Percentiles rank a stretch among this genome's conserved stretches.
Evolutionary conservation across 1,140 invertebrate genomes (phyloP).

Genomic region (Euura saliciscinereae): DNA sequence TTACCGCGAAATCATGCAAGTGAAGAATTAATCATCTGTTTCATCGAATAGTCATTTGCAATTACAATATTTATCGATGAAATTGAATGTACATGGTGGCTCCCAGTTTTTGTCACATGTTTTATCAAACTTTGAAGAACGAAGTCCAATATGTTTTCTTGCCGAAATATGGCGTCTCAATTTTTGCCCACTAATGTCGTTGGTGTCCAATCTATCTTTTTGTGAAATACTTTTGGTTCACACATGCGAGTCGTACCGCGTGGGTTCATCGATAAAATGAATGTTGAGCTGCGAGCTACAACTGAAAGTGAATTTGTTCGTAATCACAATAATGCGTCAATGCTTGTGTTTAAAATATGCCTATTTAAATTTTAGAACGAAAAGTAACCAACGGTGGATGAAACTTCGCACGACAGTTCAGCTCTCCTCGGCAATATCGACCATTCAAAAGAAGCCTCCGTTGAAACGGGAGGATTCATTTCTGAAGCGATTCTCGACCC

Average conservation of each 20-base stretch:
- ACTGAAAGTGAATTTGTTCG: not conserved
- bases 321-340: not conserved
- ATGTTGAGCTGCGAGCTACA: not conserved
- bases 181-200: not conserved
- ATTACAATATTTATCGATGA: no score
- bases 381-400: slow-evolving; percentile 93
- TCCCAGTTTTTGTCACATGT: no score
- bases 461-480: slow-evolving; percentile 94
- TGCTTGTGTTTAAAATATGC: not conserved
- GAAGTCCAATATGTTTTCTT: no score
- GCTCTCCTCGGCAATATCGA: slow-evolving; percentile 82
- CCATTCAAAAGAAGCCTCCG: slow-evolving; percentile 73
- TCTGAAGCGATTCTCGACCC: slow-evolving; percentile 89
- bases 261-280: not conserved
- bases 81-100: no score
- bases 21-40: no score
- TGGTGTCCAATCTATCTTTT: not conserved
- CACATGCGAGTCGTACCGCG: not conserved
- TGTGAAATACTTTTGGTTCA: not conserved
- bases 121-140: no score
- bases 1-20: no score
- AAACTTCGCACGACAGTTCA: slow-evolving; percentile 92
- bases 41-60: no score
- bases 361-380: slow-evolving; percentile 70
- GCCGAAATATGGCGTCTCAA: no score